Evolutionary conservation across 2,113 vertebrate species (phyloP), one percentile per base, ranked within the genome.

Genomic region (Erythrolamprus reginae): DNA sequence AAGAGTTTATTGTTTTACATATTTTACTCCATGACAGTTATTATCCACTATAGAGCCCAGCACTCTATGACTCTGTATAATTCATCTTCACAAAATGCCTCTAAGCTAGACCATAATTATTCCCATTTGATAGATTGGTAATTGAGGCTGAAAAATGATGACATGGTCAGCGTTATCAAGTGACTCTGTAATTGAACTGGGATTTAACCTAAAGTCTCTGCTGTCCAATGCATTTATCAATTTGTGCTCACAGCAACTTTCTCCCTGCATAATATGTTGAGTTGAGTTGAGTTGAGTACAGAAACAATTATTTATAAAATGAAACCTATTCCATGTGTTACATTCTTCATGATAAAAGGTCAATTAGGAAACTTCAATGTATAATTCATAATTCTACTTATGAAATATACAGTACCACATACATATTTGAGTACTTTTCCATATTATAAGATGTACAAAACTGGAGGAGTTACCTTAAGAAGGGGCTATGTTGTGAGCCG

Each of bases 71-170:
- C 12, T 56, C 28, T 51, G 45, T 65, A 61, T 61, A 58, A 89
- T 58, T 84, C 88, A 89, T 89, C 53, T 84, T 53, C 42, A 84
- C 53, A 50, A 65, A 47, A 85, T 19, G 55, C 82, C 89, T 61
- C 56, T 38, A 38, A 85, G 45, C 47, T 51, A 10, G 38, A 48
- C 82, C 28, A 51, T 85, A 85, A 84, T 58, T 89, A 61, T 90
- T 84, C 47, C 55, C 89, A 90, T 85, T 85, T 85, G 45, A 85
- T 51, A n/a, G 55, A 85, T 65, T 90, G 89, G 50, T 51, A 90
- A 85, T 28, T 90, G 45, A 84, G 45, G 9, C 45, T 90, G 82
- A 90, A 90, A 90, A 90, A 85, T 85, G 21, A 33, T 50, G 55
- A 53, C 52, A 58, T 89, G 52, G 47, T 23, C 15, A 55, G 58